phyloP scores from a whole-genome alignment of 2,888 invertebrate species.

The Cephus nigrinus region DNA sequence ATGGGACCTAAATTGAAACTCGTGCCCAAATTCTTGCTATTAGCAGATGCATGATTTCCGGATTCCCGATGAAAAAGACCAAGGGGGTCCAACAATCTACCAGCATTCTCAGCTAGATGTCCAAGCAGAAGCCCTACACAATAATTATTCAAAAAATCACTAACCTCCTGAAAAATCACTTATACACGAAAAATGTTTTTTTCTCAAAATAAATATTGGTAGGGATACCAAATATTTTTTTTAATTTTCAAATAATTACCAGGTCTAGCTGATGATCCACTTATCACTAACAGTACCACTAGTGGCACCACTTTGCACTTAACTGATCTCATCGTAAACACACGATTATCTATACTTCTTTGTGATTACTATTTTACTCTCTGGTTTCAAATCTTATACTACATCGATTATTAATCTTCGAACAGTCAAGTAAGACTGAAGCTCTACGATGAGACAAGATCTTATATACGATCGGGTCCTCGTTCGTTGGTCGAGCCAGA shows the following conservation, averaged over 20 bases:
- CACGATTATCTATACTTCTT: not conserved
- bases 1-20: slow-evolving; percentile 50
- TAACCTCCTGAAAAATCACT: no score
- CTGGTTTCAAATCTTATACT: not conserved
- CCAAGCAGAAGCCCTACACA: slow-evolving; percentile 12
- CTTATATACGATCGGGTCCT: slow-evolving; percentile 56
- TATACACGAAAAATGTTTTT: slow-evolving; percentile 16
- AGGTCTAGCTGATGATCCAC: slow-evolving; percentile 41
- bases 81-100: slow-evolving; percentile 48
- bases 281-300: slow-evolving; percentile 44
- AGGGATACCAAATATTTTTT: not conserved
- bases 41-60: slow-evolving; percentile 12
- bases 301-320: slow-evolving; percentile 53
- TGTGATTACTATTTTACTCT: not conserved
- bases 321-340: slow-evolving; percentile 39
- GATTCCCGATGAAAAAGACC: slow-evolving; percentile 42
- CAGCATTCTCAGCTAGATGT: slow-evolving; percentile 22
- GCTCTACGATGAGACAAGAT: slow-evolving; percentile 47
- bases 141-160: no score
- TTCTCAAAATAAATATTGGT: slow-evolving; percentile 1
- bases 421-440: slow-evolving; percentile 55
- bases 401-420: slow-evolving; percentile 28
- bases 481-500: slow-evolving; percentile 42
- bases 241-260: slow-evolving; percentile 39
- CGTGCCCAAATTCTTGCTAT: slow-evolving; percentile 30